A percentile compares a stretch with the other conserved stretches of the same genome.
phyloP scores from a whole-genome alignment of 2,888 invertebrate species.

The Chorisops tibialis region DNA sequence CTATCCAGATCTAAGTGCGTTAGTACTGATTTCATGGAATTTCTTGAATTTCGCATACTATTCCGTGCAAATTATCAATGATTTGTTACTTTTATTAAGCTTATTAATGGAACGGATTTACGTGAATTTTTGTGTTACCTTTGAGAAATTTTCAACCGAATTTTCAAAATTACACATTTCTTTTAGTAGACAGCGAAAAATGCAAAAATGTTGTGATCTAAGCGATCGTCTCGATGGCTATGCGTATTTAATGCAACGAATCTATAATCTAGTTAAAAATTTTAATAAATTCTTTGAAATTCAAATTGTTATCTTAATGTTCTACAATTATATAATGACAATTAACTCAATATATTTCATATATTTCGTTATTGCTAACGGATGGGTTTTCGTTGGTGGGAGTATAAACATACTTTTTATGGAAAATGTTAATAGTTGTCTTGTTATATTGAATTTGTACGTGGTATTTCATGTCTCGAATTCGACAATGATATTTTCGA shows the following conservation, averaged over 20 bases:
- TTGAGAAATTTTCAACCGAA: neutral
- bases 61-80: neutral
- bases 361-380: neutral
- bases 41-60: neutral
- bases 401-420: constrained; percentile 1
- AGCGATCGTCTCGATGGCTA: constrained; percentile 7
- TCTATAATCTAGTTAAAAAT: neutral
- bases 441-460: too few species aligned
- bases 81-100: neutral
- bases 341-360: neutral
- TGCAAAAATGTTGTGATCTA: neutral
- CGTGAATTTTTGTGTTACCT: neutral
- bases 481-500: neutral
- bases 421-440: neutral
- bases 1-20: neutral
- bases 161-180: neutral
- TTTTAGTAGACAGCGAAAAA: neutral
- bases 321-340: neutral
- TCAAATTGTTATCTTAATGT: neutral
- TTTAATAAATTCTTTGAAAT: neutral
- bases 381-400: neutral
- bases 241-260: neutral
- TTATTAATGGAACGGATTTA: neutral
- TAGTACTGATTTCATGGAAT: neutral
- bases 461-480: neutral